Evolutionary conservation across 2,888 invertebrate species (phyloP).

Genomic region (Drosophila pseudotalamancana): DNA sequence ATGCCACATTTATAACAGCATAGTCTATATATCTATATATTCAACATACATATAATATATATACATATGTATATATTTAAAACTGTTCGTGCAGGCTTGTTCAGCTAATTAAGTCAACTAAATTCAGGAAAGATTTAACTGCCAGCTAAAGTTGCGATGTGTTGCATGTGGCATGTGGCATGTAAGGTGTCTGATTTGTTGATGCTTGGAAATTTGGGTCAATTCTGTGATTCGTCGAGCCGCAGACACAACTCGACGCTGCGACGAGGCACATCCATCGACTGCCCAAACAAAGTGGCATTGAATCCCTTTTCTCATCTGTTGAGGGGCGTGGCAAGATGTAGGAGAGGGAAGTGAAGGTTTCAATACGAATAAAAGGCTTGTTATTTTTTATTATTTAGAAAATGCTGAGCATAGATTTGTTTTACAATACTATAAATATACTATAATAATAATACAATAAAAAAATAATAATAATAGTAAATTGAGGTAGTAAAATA

Average conservation of each 20-base stretch:
- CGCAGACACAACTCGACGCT: constrained; percentile 46
- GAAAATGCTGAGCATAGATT: constrained; percentile 28
- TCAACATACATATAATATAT: too few species aligned
- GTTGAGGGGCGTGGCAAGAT: neutral
- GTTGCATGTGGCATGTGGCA: constrained; percentile 14
- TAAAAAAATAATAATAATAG: constrained; percentile 77
- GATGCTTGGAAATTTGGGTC: constrained; percentile 72
- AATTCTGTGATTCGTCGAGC: constrained; percentile 79
- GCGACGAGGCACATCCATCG: constrained; percentile 62
- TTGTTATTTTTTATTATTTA: constrained; percentile 41
- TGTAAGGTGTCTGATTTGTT: constrained; percentile 16
- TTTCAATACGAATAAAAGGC: too few species aligned
- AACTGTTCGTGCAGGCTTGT: constrained; percentile 36
- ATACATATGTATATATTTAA: neutral
- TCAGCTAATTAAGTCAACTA: constrained; percentile 72
- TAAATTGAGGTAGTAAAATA: constrained; percentile 49
- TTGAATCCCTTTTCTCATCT: constrained; percentile 60
- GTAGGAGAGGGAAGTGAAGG: neutral
- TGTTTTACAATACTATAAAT: constrained; percentile 45
- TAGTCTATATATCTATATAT: too few species aligned
- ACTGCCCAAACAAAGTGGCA: constrained; percentile 53
- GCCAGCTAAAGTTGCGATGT: constrained; percentile 15
- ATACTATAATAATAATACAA: too few species aligned
- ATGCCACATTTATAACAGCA: constrained; percentile 32
- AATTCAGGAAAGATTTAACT: constrained; percentile 8